Conservation (phyloP, 1,140 invertebrate species). For the Neodiprion lecontei region DNA sequence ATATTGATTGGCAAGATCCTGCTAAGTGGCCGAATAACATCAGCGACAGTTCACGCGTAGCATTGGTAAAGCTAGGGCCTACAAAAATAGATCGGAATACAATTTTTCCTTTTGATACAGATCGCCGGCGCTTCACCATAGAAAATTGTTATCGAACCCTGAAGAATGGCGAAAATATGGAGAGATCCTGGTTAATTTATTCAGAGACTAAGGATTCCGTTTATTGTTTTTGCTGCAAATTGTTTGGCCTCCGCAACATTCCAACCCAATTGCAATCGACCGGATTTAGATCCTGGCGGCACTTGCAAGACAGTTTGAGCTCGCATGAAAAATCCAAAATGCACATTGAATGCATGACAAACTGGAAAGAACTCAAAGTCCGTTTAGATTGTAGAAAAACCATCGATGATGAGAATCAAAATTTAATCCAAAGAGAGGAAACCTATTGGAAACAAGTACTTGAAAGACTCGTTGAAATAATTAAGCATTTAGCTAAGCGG, state of each 20-base stretch:
- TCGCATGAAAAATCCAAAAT: constrained; percentile 18
- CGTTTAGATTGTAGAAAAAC: constrained; percentile 11
- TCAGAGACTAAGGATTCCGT: constrained; percentile 28
- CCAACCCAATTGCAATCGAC: background rate
- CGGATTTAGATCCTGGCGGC: constrained; percentile 17
- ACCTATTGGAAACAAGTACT: constrained; percentile 21
- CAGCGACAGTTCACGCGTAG: constrained; percentile 10
- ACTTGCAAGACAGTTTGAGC: constrained; percentile 9
- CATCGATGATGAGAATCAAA: constrained; percentile 15
- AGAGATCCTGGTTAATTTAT: constrained; percentile 28
- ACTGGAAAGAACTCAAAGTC: constrained; percentile 16
- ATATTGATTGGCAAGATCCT: constrained; percentile 11
- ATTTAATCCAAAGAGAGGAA: constrained; percentile 19
- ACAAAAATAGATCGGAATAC: background rate
- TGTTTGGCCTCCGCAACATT: constrained; percentile 13
- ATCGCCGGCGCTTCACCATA: constrained; percentile 25
- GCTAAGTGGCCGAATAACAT: constrained; percentile 12
- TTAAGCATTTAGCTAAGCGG: constrained; percentile 28
- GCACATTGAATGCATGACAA: constrained; percentile 10
- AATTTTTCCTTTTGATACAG: constrained; percentile 28
- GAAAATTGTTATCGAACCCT: constrained; percentile 28
- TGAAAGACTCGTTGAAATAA: constrained; percentile 25
- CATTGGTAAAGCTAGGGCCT: background rate
- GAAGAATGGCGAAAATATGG: constrained; percentile 33
- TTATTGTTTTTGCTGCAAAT: constrained; percentile 34